These are phyloP conservation scores for Phrynocephalus vlangalii DNA, from an alignment of 2,797 vertebrate species.

Conservation along the genomic window DNA sequence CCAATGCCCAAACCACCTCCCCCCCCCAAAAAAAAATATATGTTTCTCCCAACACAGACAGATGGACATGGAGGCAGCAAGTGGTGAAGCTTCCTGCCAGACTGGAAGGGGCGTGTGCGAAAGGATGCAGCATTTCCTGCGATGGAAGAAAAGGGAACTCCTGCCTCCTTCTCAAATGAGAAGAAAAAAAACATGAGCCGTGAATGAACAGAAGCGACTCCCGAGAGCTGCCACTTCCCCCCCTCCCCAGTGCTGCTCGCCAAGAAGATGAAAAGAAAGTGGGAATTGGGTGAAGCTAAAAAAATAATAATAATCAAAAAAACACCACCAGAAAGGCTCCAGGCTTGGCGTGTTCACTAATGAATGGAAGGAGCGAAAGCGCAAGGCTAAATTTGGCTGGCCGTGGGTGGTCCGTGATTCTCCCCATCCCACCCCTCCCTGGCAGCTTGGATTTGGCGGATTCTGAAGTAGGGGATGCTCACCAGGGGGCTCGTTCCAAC, in stretches of 20 bases:
- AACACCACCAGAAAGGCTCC: background rate
- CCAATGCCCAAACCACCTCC: conserved; percentile 38
- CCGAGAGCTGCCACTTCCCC: background rate
- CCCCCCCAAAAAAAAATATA: background rate
- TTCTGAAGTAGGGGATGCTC: background rate
- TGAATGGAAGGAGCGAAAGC: background rate
- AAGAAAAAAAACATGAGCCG: rapidly evolving
- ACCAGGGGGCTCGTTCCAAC: no score
- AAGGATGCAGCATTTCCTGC: background rate
- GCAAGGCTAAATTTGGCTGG: background rate
- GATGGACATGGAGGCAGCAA: background rate
- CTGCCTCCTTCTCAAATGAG: background rate
- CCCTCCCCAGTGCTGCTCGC: background rate
- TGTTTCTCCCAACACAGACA: background rate
- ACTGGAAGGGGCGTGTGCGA: rapidly evolving
- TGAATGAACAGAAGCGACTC: rapidly evolving
- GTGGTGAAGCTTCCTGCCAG: conserved; percentile 8
- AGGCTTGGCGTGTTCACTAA: no score
- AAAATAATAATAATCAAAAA: background rate
- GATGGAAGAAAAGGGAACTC: background rate
- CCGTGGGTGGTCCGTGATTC: background rate
- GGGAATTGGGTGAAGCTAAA: background rate
- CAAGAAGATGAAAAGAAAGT: background rate
- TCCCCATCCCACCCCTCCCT: no score
- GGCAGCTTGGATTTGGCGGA: background rate